Evolutionary conservation across 1,140 invertebrate species (phyloP), one percentile per base, ranked within the genome.

Genomic region (Cepaea nemoralis): DNA sequence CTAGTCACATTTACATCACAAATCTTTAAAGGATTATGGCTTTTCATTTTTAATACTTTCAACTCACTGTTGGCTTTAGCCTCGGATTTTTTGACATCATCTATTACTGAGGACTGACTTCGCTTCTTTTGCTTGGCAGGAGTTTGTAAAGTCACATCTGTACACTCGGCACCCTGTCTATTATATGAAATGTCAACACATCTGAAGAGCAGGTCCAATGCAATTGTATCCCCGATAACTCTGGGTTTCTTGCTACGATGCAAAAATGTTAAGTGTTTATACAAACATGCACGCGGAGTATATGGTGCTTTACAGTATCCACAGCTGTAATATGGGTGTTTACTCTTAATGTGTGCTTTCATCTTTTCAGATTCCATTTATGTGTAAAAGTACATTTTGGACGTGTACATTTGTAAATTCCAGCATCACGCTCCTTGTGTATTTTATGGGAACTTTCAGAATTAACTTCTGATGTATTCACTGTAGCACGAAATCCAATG

Each of bases 221-320:
- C 8, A 63, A 63, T 63, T 63, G 59, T 70, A n/a, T 22, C n/a
- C 6, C 8, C 6, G 6, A 6, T 40, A 19, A 42, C 40, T 2
- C 6, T 16, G 24, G 42, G 16, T 74, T 74, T 33, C 42, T n/a
- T 74, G 5, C 71, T 42, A 5, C 71, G 31, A 48, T 74, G 71
- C 19, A 74, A 19, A 74, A 74, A 74, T 16, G 2, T 74, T 14
- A 8, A 27, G 50, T 74, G 71, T 33, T 48, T 42, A 6, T 74
- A 16, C 14, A 74, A 48, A n/a, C 16, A 22, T 19, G 2, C 0
- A 1, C 5, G 6, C 1, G 27, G 6, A 31, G 35, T 5, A 74
- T 45, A 74, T n/a, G 40, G 8, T 27, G 71, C 71, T 19, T 45
- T 31, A 74, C 71, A 74, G 42, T 74, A 74, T 8, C 71, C 71